Evolutionary conservation across 1,140 invertebrate genomes (phyloP).

Genomic region (Bombus impatiens): DNA sequence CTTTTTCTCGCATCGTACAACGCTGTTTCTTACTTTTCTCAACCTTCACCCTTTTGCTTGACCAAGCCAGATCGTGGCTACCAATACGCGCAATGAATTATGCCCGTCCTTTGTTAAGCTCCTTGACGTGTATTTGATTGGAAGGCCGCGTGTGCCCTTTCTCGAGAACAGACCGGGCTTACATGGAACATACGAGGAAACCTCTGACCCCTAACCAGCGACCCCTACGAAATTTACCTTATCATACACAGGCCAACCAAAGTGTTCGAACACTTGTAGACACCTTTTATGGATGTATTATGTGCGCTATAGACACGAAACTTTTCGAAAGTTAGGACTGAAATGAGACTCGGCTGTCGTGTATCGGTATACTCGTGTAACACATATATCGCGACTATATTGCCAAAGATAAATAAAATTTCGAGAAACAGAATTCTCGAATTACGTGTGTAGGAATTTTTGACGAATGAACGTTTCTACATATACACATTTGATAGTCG

Average conservation of each 20-base stretch:
- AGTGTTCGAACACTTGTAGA: neutral
- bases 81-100: constrained; percentile 68
- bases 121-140: constrained; percentile 69
- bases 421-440: too few relatives aligned
- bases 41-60: constrained; percentile 13
- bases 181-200: constrained; percentile 50
- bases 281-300: neutral
- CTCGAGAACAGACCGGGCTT: constrained; percentile 2
- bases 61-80: constrained; percentile 46
- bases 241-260: neutral
- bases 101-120: constrained; percentile 65
- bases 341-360: too few relatives aligned
- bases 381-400: too few relatives aligned
- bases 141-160: constrained; percentile 41
- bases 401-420: too few relatives aligned
- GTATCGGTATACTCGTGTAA: too few relatives aligned
- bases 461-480: too few relatives aligned
- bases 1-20: neutral
- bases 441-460: too few relatives aligned
- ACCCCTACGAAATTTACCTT: constrained; percentile 57
- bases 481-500: too few relatives aligned
- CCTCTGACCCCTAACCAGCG: constrained; percentile 55
- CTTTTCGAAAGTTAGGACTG: too few relatives aligned
- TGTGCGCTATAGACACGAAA: too few relatives aligned
- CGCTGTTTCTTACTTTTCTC: neutral